Evolutionary conservation across 1,140 invertebrate species (phyloP).

Genomic region (Palaemon carinicauda): DNA sequence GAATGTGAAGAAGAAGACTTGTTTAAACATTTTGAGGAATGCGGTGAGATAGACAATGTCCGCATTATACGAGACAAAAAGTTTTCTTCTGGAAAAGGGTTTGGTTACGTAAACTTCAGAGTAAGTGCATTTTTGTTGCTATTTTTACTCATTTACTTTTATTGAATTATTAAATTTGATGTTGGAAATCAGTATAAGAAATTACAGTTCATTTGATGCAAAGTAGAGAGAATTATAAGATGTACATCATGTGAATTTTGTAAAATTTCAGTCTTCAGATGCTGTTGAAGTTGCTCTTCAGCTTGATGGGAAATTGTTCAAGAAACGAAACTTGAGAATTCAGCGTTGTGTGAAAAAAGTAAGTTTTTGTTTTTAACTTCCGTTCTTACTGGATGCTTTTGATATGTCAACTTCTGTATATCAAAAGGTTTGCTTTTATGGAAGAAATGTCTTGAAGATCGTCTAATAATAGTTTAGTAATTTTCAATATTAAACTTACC

Average conservation of each 20-base stretch:
- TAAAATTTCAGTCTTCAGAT: slow-evolving; percentile 18
- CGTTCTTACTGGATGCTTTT: too few relatives aligned
- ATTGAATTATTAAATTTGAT: not conserved
- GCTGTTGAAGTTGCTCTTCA: slow-evolving; percentile 22
- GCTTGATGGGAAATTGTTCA: not conserved
- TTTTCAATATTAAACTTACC: too few relatives aligned
- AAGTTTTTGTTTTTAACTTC: not conserved
- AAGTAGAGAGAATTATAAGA: too few relatives aligned
- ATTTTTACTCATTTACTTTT: not conserved
- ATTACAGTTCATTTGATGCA: too few relatives aligned
- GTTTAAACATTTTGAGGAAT: slow-evolving; percentile 8
- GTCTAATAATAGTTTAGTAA: too few relatives aligned
- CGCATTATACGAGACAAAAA: slow-evolving; percentile 26
- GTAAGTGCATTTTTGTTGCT: not conserved
- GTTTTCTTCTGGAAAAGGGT: slow-evolving; percentile 3
- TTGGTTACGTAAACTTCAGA: slow-evolving; percentile 30
- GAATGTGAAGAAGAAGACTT: slow-evolving; percentile 20
- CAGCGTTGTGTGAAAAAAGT: slow-evolving; percentile 22
- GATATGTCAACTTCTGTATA: too few relatives aligned
- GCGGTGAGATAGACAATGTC: slow-evolving; percentile 30
- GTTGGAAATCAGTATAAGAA: too few relatives aligned
- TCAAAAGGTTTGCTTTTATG: too few relatives aligned
- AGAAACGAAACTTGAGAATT: slow-evolving; percentile 10
- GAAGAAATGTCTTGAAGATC: too few relatives aligned
- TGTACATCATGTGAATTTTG: too few relatives aligned